These are phyloP conservation scores for Olivierus martensii DNA, from an alignment of 1,140 invertebrate genomes.

Conservation along the genomic window DNA sequence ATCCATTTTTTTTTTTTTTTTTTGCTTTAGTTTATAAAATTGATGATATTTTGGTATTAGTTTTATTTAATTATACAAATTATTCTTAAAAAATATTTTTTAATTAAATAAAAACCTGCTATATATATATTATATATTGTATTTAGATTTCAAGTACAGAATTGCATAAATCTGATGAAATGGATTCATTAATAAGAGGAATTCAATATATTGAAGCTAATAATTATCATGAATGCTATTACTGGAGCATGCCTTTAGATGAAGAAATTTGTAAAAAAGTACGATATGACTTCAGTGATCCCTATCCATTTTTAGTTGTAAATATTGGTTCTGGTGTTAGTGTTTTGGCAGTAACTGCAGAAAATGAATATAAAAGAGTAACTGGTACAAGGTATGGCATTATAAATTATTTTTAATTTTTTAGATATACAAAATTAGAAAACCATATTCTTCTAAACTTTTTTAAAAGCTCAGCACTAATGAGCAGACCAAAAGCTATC, in stretches of 20 bases:
- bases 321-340: constrained; percentile 98
- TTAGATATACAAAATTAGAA: too few relatives aligned
- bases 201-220: constrained; percentile 87
- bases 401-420: not conserved
- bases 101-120: too few relatives aligned
- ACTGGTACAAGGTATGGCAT: constrained; percentile 71
- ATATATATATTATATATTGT: too few relatives aligned
- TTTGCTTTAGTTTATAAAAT: too few relatives aligned
- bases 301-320: constrained; percentile 93
- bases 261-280: constrained; percentile 50
- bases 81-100: too few relatives aligned
- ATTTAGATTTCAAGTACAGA: constrained; percentile 80
- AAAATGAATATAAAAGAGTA: constrained; percentile 78
- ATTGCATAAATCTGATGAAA: constrained; percentile 89
- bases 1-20: too few relatives aligned
- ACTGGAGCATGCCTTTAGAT: constrained; percentile 59
- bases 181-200: constrained; percentile 87
- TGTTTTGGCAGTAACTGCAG: constrained; percentile 82
- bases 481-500: too few relatives aligned
- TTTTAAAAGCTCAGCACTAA: too few relatives aligned
- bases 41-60: too few relatives aligned
- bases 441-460: too few relatives aligned
- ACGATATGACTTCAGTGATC: constrained; percentile 73
- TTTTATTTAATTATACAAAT: too few relatives aligned
- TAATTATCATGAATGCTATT: constrained; percentile 87